These are phyloP conservation scores for Chondrilla cf. caribensis DNA, from an alignment of 37 sponge, comb jelly and placozoan genomes.

Conservation along the genomic window DNA sequence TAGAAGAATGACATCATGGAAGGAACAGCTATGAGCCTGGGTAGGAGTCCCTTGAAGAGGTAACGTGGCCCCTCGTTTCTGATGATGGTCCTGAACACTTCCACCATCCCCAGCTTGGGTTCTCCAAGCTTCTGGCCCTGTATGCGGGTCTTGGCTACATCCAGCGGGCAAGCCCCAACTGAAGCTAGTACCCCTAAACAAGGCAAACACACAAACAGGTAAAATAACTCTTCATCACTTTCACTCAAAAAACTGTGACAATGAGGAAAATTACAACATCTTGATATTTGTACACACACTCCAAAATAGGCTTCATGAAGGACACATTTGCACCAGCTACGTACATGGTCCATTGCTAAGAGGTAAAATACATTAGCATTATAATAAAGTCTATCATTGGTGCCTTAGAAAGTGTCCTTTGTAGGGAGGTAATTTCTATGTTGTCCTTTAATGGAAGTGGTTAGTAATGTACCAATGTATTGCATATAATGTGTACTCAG, in stretches of 20 bases:
- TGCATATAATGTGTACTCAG: too few relatives aligned
- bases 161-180: slow-evolving; percentile 68
- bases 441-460: too few relatives aligned
- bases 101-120: neutral
- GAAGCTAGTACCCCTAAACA: slow-evolving; percentile 41
- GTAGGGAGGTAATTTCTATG: too few relatives aligned
- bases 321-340: neutral
- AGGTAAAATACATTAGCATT: too few relatives aligned
- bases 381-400: too few relatives aligned
- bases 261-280: too few relatives aligned
- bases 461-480: too few relatives aligned
- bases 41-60: slow-evolving; percentile 71
- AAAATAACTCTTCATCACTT: neutral
- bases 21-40: slow-evolving; percentile 73
- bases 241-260: too few relatives aligned
- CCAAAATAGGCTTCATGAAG: neutral
- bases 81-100: slow-evolving; percentile 37
- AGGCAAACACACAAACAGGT: neutral
- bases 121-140: slow-evolving; percentile 67
- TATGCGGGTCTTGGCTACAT: slow-evolving; percentile 81
- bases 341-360: too few relatives aligned
- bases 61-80: slow-evolving; percentile 54
- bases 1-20: slow-evolving; percentile 74
- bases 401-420: too few relatives aligned
- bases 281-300: neutral